Evolutionary conservation across 2,888 invertebrate genomes (phyloP), one percentile per base, ranked within the genome.

Genomic region (Cheilosia soror): DNA sequence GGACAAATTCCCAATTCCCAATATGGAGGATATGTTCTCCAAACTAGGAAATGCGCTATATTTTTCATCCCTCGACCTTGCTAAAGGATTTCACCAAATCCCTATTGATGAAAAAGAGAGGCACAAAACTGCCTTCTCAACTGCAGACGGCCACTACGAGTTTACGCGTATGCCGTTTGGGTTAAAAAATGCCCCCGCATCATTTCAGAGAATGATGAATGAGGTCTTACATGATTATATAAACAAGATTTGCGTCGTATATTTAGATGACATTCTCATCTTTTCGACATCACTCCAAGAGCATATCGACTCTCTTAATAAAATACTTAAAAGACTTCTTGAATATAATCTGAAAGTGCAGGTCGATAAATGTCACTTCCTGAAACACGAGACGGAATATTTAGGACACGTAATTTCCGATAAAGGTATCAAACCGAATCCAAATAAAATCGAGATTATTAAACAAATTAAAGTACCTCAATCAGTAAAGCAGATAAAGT

Each of bases 1-100:
- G 20, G 20, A 20, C 20, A 20, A 20, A 20, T 20, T 20, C 20
- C 20, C 20, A 20, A 20, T 20, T 20, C 20, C 20, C 2, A 20
- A 20, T 20, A 20, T 20, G 20, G 20, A 20, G 20, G 20, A 20
- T 20, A 20, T 20, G 20, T 20, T 20, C 20, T 20, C 20, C 20
- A 20, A 20, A 20, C 2, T 20, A 20, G 20, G 20, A 20, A 20
- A 69, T n/a, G 79, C 33, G 42, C 58, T 69, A 65, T 72, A 76
- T 58, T 83, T 83, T n/a, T 47, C 76, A 5, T 58, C 71, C 0
- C 31, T 76, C 5, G 58, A 58, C 69, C 58, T 71, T 25, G 69
- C 58, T 6, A 80, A 76, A 25, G 84, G 84, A 5, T 80, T 79
- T 37, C 79, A 76, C 25, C 84, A 85, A 68, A 80, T 85, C 29